Evolutionary conservation across 2,888 invertebrate genomes (phyloP), one percentile per base, ranked within the genome.

Genomic region (Enchytraeus crypticus): DNA sequence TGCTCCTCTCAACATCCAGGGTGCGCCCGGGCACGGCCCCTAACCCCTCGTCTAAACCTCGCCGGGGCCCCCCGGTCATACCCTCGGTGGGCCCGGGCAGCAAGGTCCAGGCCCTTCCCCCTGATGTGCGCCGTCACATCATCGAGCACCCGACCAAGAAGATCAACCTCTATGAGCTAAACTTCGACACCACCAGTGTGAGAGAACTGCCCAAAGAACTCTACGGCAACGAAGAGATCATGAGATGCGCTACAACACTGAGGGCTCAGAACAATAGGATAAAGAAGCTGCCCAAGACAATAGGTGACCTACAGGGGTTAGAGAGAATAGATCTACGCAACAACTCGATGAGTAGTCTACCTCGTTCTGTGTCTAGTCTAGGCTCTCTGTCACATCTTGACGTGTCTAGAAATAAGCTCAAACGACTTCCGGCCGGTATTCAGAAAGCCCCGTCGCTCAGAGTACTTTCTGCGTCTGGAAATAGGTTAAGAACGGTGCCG

Each of bases 21-120:
- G n/a, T n/a, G n/a, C n/a, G n/a, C n/a, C n/a, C n/a, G n/a, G n/a
- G n/a, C n/a, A n/a, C n/a, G n/a, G n/a, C n/a, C n/a, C n/a, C n/a
- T n/a, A n/a, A n/a, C n/a, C n/a, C n/a, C n/a, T n/a, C n/a, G n/a
- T n/a, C n/a, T n/a, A n/a, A n/a, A n/a, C n/a, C n/a, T n/a, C n/a
- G n/a, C 72, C 76, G 18, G n/a, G n/a, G n/a, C n/a, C 75, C 76
- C 2, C n/a, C n/a, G n/a, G n/a, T n/a, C n/a, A n/a, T n/a, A n/a
- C 77, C 77, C 2, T 72, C 76, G 18, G 74, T 72, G 1, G 77
- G 77, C 2, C 77, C 77, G 1, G 77, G 77, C 33, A 77, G 77
- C 61, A 73, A 73, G 59, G 75, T 77, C 18, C 60, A 73, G 11
- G 67, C 77, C 14, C 70, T 77, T n/a, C 74, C 74, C 5, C 71